Evolutionary conservation across 2,888 invertebrate species (phyloP).

Genomic region (Aspidiotus destructor): DNA sequence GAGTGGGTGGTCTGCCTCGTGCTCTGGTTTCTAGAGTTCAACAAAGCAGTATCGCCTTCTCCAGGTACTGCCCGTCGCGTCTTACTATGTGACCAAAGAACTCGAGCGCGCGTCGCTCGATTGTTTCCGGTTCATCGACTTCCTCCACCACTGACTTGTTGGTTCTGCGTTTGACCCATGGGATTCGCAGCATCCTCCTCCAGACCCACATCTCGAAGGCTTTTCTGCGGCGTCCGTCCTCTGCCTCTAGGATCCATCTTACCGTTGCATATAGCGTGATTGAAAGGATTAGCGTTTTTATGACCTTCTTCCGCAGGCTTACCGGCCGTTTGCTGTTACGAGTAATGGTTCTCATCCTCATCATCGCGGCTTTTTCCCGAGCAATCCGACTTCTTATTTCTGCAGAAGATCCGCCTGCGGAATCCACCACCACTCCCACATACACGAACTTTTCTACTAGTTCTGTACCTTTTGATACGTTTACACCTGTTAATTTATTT

Average conservation of each 20-base stretch:
- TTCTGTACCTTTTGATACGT: not conserved
- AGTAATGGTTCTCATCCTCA: too few species aligned
- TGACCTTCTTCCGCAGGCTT: not conserved
- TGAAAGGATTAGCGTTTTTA: not conserved
- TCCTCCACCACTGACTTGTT: not conserved
- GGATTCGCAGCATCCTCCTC: not conserved
- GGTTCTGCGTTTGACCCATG: not conserved
- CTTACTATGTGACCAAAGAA: not conserved
- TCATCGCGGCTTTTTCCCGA: not conserved
- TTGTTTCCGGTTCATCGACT: not conserved
- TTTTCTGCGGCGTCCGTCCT: too few species aligned
- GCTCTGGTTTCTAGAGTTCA: too few species aligned
- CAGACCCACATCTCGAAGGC: not conserved
- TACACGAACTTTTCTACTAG: not conserved
- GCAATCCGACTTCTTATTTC: not conserved
- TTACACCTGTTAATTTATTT: not conserved
- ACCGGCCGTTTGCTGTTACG: too few species aligned
- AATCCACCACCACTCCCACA: not conserved
- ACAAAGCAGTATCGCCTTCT: too few species aligned
- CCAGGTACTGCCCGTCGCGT: too few species aligned
- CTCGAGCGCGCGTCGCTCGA: not conserved
- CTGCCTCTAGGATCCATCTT: not conserved
- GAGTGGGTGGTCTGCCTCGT: too few species aligned
- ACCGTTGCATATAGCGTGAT: not conserved
- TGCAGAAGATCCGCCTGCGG: not conserved